Evolutionary conservation across 2,113 vertebrate species (phyloP), one percentile per base, ranked within the genome.

Genomic region (Phyllopteryx taeniolatus): DNA sequence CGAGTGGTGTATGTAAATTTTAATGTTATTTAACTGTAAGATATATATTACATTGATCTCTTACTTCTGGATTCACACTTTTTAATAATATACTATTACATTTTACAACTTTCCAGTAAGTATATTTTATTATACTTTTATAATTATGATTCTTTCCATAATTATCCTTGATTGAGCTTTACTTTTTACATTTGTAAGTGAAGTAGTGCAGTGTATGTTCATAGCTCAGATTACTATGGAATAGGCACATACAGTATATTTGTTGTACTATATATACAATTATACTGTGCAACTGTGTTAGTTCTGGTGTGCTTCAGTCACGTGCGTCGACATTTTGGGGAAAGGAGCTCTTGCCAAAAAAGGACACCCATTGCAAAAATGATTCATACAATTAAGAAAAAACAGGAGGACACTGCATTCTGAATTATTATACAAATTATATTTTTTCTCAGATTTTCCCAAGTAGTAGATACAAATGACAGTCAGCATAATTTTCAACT

Each of bases 1-100:
- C 72, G 90, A 73, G 79, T 93, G 5, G 85, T 76, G 94, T 97
- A 77, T 96, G 96, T 94, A 17, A 14, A 20, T 22, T 35, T 5
- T 33, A 0, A 56, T 33, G 6, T 69, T 60, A 19, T 31, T 33
- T 14, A 54, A 39, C 3, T 51, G 9, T 67, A 64, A 64, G 5
- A 46, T 2, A 17, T 27, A 31, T 47, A n/a, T 42, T 19, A 62
- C 1, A 69, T 22, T 59, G 9, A 6, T 15, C 7, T 61, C 53
- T 56, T 22, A 19, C 14, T 12, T 51, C 12, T 59, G 12, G 12
- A 59, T 31, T 27, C 0, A 22, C 56, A 59, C 12, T 59, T 59
- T 13, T 31, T 11, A 27, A 27, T 31, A 59, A 22, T 13, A 59
- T 47, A 47, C 4, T 12, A 22, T 22, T 27, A 56, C 5, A 56